phyloP scores from a whole-genome alignment of 1,140 invertebrate genomes.

The Acromyrmex charruanus region DNA sequence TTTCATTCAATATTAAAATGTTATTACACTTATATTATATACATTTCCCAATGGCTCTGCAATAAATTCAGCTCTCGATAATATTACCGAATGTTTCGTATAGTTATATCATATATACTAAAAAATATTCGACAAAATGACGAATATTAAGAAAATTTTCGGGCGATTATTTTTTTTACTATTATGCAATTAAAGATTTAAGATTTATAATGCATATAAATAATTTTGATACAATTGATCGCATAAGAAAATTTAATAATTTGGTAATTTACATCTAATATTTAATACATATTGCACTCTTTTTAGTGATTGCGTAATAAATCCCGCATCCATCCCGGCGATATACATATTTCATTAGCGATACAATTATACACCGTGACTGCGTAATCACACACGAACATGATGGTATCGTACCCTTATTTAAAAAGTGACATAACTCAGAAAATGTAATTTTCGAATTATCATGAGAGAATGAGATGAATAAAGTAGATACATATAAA shows the following conservation, averaged over 20 bases:
- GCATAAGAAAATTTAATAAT: neutral
- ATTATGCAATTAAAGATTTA: neutral
- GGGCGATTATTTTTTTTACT: neutral
- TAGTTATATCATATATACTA: too few relatives aligned
- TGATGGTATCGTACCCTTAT: neutral
- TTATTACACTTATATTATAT: slow-evolving; percentile 6
- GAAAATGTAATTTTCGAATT: too few relatives aligned
- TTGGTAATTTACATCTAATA: neutral
- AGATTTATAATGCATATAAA: neutral
- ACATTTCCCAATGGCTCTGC: neutral
- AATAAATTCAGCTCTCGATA: slow-evolving; percentile 20
- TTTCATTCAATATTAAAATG: slow-evolving; percentile 25
- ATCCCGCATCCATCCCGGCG: neutral
- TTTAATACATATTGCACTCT: neutral
- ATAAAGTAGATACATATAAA: too few relatives aligned
- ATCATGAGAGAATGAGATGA: too few relatives aligned
- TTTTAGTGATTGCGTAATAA: neutral
- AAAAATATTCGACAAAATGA: slow-evolving; percentile 6
- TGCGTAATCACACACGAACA: neutral
- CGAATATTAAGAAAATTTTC: slow-evolving; percentile 1
- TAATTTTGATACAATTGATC: neutral
- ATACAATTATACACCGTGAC: neutral
- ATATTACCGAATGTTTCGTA: neutral
- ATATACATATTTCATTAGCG: slow-evolving; percentile 17
- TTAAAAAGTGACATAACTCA: too few relatives aligned